Evolutionary conservation across 2,888 invertebrate genomes (phyloP).

Genomic region (Troglohyphantes excavatus): DNA sequence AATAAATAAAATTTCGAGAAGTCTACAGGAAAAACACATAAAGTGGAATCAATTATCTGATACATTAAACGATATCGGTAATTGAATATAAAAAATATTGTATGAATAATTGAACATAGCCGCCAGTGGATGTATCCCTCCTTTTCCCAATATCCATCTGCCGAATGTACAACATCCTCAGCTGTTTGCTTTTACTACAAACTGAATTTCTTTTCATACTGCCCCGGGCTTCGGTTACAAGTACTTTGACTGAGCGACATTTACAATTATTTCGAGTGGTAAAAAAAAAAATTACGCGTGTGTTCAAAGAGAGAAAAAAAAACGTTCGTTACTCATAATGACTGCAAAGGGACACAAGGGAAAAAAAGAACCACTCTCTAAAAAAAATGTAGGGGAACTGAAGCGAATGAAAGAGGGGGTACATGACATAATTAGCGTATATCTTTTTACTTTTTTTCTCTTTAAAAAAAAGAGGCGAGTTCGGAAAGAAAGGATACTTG

Average conservation of each 20-base stretch:
- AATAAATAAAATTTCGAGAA: no score
- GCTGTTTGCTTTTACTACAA: slow-evolving; percentile 43
- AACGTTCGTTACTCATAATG: slow-evolving; percentile 33
- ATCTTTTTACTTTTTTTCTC: slow-evolving; percentile 25
- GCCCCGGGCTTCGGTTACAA: slow-evolving; percentile 37
- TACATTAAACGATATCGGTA: no score
- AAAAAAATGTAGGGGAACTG: slow-evolving; percentile 28
- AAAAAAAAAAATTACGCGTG: neutral
- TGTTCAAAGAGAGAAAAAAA: slow-evolving; percentile 13
- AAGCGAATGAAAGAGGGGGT: slow-evolving; percentile 46
- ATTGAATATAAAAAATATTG: neutral
- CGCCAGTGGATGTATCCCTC: neutral
- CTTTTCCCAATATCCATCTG: slow-evolving; percentile 1
- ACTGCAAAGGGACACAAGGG: slow-evolving; percentile 35
- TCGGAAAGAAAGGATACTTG: slow-evolving; percentile 30
- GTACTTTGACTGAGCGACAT: slow-evolving; percentile 41
- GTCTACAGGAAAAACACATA: no score
- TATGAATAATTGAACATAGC: neutral
- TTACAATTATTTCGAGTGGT: slow-evolving; percentile 30
- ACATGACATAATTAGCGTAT: slow-evolving; percentile 67
- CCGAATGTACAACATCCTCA: neutral
- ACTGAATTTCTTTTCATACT: slow-evolving; percentile 22
- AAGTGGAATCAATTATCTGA: no score
- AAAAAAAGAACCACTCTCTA: slow-evolving; percentile 17
- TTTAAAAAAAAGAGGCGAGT: neutral